Conservation (phyloP, 2,888 invertebrate genomes). For the Nematopogon swammerdamellus region DNA sequence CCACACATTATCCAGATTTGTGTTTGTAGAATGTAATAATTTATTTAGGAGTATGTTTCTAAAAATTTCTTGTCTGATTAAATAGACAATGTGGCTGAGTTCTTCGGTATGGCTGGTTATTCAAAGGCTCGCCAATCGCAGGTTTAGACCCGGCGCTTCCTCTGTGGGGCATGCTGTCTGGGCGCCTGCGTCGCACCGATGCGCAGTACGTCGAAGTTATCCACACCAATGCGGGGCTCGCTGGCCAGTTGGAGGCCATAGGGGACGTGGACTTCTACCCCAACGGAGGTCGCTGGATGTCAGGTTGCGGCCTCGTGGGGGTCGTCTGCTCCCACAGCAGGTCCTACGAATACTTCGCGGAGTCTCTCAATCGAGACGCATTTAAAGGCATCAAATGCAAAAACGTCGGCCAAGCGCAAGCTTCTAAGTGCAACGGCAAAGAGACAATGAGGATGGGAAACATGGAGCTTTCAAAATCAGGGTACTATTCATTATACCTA, state of each 20-base stretch:
- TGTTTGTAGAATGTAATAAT: too few relatives aligned
- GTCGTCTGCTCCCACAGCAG: constrained; percentile 14
- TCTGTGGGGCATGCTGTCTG: constrained; percentile 2
- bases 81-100: too few relatives aligned
- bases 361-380: constrained; percentile 12
- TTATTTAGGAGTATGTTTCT: too few relatives aligned
- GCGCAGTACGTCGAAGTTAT: constrained; percentile 21
- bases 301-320: constrained; percentile 9
- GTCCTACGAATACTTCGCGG: constrained; percentile 11
- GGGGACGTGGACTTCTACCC: constrained; percentile 23
- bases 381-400: constrained; percentile 8
- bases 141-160: constrained; percentile 9
- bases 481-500: too few relatives aligned
- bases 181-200: constrained; percentile 13
- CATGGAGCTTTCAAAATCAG: constrained; percentile 10
- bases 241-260: constrained; percentile 15
- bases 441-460: constrained; percentile 10
- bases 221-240: constrained; percentile 18
- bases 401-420: constrained; percentile 4
- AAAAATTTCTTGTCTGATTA: too few relatives aligned
- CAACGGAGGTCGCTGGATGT: constrained; percentile 16
- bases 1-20: too few relatives aligned
- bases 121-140: too few relatives aligned
- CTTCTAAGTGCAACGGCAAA: constrained; percentile 2
- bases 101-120: too few relatives aligned